Evolutionary conservation across 2,113 vertebrate species (phyloP).

Genomic region (Lophura nycthemera): DNA sequence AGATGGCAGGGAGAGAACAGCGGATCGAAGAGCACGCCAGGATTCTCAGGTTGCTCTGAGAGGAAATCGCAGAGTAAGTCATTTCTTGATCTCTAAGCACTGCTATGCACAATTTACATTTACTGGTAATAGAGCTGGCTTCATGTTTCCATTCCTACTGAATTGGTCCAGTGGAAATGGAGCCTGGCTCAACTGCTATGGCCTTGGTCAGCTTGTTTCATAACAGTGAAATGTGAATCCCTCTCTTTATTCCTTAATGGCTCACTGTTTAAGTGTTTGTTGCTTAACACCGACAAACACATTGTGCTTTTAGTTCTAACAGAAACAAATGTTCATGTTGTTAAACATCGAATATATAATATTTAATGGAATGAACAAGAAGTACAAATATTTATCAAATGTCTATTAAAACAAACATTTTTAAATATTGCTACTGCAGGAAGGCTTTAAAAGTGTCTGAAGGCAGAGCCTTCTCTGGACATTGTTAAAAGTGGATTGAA

Average conservation of each 20-base stretch:
- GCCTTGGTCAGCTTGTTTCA: neutral
- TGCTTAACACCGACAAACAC: neutral
- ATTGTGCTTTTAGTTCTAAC: neutral
- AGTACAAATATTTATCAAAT: fast-evolving
- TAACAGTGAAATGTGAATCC: fast-evolving
- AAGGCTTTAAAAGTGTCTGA: neutral
- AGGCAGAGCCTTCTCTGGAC: neutral
- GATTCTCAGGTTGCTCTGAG: constrained; percentile 54
- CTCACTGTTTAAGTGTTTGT: neutral
- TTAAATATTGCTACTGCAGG: neutral
- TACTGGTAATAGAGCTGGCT: neutral
- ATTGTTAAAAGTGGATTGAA: neutral
- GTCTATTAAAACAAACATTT: neutral
- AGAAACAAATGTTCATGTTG: neutral
- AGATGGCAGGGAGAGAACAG: constrained; percentile 68
- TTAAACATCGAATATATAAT: fast-evolving
- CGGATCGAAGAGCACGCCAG: neutral
- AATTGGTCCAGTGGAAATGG: neutral
- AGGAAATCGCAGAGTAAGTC: constrained; percentile 82
- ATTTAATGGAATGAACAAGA: neutral
- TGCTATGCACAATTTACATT: neutral
- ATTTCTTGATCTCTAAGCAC: neutral
- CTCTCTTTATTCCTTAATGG: neutral
- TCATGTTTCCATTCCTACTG: neutral
- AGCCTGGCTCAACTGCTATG: neutral